phyloP scores from a whole-genome alignment of 2,797 vertebrate genomes.

The Enteromius trimaculatus region DNA sequence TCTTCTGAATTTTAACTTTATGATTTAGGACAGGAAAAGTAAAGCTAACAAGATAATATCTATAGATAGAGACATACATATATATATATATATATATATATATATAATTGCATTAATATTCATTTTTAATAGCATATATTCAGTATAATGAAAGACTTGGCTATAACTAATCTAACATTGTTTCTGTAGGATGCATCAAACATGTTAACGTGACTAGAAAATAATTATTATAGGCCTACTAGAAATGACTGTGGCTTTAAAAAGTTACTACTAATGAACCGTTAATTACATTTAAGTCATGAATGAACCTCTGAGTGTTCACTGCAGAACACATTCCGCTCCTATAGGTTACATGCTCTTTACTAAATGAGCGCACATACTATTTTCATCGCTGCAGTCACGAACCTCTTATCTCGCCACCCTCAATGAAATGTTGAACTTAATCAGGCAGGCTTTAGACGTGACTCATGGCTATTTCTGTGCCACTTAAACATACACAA shows the following conservation, averaged over 20 bases:
- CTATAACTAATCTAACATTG: background rate
- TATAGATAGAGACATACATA: background rate
- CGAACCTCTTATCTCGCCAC: background rate
- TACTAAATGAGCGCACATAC: background rate
- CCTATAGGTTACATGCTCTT: constrained; percentile 8
- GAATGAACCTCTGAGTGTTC: background rate
- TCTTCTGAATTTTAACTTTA: background rate
- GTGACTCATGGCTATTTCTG: constrained; percentile 42
- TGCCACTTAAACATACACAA: constrained; percentile 13
- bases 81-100: background rate
- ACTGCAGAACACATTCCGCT: background rate
- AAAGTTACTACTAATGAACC: background rate
- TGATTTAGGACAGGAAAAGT: constrained; percentile 1
- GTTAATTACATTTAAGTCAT: background rate
- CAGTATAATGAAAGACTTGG: background rate
- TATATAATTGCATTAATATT: background rate
- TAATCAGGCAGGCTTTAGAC: constrained; percentile 1
- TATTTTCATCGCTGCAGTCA: constrained; percentile 18
- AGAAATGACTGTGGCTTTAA: background rate
- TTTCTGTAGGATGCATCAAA: background rate
- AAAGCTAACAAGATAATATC: background rate
- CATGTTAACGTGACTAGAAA: background rate
- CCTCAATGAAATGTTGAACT: constrained; percentile 20
- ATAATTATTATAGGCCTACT: background rate
- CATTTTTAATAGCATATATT: background rate